phyloP scores from a whole-genome alignment of 2,113 vertebrate genomes.

The Echinops telfairi region DNA sequence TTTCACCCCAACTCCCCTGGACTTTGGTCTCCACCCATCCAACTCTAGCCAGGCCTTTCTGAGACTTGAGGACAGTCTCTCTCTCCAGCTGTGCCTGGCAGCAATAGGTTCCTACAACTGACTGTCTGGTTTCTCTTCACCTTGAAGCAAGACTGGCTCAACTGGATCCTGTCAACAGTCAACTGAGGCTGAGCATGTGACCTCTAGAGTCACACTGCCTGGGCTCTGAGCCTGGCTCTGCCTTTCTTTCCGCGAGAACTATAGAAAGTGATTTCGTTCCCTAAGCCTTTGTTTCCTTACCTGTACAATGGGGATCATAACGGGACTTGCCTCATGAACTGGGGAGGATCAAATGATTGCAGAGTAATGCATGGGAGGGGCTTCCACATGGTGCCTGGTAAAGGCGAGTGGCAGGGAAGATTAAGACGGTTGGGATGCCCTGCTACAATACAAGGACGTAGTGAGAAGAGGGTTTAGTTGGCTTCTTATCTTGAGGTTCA shows the following conservation, averaged over 20 bases:
- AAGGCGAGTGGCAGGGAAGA: background rate
- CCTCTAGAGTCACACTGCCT: background rate
- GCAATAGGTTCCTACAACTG: background rate
- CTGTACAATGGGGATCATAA: background rate
- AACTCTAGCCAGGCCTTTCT: background rate
- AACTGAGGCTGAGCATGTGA: background rate
- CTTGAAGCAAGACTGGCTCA: background rate
- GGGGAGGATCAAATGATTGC: background rate
- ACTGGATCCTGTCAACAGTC: background rate
- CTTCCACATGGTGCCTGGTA: background rate
- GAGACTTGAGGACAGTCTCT: background rate
- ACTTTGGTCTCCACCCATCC: background rate
- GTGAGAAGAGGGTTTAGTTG: background rate
- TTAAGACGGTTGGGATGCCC: background rate
- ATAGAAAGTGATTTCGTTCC: background rate
- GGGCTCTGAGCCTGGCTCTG: background rate
- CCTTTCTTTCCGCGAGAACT: background rate
- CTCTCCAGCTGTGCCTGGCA: background rate
- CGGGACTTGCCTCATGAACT: background rate
- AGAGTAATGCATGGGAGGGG: background rate
- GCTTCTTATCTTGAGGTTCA: background rate
- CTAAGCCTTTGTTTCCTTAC: conserved; percentile 2
- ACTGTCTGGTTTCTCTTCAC: background rate
- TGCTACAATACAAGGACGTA: background rate
- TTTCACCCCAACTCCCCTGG: background rate